Evolutionary conservation across 2,113 vertebrate species (phyloP).

Genomic region (Murina feae): DNA sequence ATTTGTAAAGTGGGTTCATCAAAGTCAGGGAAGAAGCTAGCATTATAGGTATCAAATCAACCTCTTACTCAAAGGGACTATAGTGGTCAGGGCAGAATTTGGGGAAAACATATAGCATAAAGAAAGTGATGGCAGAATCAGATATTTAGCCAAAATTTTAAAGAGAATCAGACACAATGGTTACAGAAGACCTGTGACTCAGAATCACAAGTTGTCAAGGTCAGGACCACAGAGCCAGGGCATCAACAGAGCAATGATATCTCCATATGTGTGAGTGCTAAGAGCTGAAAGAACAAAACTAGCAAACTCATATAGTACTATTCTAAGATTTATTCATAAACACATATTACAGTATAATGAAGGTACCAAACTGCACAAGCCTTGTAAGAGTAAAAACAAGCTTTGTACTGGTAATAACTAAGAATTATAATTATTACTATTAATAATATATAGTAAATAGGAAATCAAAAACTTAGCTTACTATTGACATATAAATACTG

Average conservation of each 20-base stretch:
- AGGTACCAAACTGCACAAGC: not conserved
- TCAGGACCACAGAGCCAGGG: not conserved
- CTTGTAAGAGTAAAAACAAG: not conserved
- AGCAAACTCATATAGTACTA: not conserved
- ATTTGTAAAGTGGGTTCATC: not conserved
- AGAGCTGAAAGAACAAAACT: not conserved
- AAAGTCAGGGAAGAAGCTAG: not conserved
- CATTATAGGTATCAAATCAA: not conserved
- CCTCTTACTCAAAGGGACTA: not conserved
- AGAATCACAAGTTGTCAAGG: not conserved
- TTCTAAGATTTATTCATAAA: not conserved
- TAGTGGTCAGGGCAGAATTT: not conserved
- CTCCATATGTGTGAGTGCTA: not conserved
- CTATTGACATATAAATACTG: not conserved
- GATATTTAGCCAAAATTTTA: not conserved
- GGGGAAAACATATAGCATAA: not conserved
- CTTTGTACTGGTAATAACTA: not conserved
- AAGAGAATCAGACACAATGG: not conserved
- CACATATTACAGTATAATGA: not conserved
- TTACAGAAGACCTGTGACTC: not conserved
- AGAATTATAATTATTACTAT: not conserved
- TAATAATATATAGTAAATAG: not conserved
- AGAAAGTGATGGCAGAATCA: not conserved
- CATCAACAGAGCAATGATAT: not conserved
- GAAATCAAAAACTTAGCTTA: constrained; percentile 4